Evolutionary conservation across 2,113 vertebrate genomes (phyloP).

Genomic region (Forbesichthys papilliferus): DNA sequence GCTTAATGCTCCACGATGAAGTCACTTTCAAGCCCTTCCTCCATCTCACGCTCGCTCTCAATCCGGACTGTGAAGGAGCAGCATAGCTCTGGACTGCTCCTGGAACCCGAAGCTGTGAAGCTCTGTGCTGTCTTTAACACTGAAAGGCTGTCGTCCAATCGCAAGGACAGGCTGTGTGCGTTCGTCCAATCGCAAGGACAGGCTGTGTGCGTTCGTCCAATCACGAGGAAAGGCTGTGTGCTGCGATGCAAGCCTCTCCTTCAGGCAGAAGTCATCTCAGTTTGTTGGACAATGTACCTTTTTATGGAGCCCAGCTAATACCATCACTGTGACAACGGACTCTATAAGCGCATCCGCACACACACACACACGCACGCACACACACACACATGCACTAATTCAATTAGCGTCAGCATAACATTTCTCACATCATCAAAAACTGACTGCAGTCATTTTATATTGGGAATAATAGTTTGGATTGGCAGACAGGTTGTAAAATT

Average conservation of each 20-base stretch:
- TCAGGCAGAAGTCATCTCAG: conserved; percentile 21
- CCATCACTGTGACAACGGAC: conserved; percentile 40
- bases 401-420: neutral
- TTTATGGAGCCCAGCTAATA: conserved; percentile 21
- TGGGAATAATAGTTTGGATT: too few species aligned
- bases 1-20: neutral
- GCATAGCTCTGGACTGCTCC: neutral
- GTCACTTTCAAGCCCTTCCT: conserved; percentile 7
- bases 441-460: too few species aligned
- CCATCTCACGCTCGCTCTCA: too few species aligned
- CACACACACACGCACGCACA: conserved; percentile 4
- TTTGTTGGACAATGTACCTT: conserved; percentile 55
- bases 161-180: conserved; percentile 24
- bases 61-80: too few species aligned
- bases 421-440: neutral
- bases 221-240: conserved; percentile 22
- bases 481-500: too few species aligned
- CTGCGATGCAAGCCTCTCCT: conserved; percentile 16
- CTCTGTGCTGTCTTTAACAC: neutral
- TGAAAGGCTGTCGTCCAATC: neutral
- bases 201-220: conserved; percentile 8
- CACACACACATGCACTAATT: neutral
- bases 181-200: conserved; percentile 26
- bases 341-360: neutral
- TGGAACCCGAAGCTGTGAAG: conserved; percentile 49